A percentile compares a stretch with the other conserved stretches of the same genome.
Conservation (phyloP, 1,140 invertebrate genomes). For the Danaus melanippus region DNA sequence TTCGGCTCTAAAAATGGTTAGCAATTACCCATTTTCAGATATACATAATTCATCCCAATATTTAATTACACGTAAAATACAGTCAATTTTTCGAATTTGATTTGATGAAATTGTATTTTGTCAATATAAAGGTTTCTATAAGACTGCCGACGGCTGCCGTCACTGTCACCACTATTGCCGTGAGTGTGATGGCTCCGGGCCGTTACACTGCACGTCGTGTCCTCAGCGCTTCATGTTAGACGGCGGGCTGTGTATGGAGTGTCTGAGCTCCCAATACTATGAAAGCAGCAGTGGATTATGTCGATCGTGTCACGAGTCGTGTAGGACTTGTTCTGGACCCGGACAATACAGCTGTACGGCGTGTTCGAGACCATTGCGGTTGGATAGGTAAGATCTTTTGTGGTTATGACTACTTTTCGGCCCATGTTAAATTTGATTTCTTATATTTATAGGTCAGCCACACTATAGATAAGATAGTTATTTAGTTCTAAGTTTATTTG, state of each 20-base stretch:
- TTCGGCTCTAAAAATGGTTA: no score
- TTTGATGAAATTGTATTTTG: no score
- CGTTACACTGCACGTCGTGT: constrained; percentile 81
- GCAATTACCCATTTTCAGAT: no score
- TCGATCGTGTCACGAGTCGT: constrained; percentile 78
- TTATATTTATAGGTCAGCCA: constrained; percentile 1
- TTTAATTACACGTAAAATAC: no score
- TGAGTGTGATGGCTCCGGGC: constrained; percentile 83
- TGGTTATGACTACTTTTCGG: not conserved
- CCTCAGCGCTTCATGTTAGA: constrained; percentile 81
- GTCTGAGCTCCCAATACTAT: constrained; percentile 76
- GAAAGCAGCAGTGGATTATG: constrained; percentile 79
- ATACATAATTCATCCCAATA: no score
- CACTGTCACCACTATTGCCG: constrained; percentile 89
- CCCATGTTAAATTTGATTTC: not conserved
- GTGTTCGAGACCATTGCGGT: constrained; percentile 76
- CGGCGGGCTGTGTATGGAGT: constrained; percentile 75
- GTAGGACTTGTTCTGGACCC: constrained; percentile 78
- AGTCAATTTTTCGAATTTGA: no score
- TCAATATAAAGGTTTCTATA: constrained; percentile 24
- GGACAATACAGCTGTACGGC: constrained; percentile 79
- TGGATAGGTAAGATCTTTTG: constrained; percentile 69
- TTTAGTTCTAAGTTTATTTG: not conserved
- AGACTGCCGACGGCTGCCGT: constrained; percentile 83
- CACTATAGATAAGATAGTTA: not conserved